Base-by-base conservation (phyloP, 2,797 vertebrate genomes). In the Tapirus indicus region DNA sequence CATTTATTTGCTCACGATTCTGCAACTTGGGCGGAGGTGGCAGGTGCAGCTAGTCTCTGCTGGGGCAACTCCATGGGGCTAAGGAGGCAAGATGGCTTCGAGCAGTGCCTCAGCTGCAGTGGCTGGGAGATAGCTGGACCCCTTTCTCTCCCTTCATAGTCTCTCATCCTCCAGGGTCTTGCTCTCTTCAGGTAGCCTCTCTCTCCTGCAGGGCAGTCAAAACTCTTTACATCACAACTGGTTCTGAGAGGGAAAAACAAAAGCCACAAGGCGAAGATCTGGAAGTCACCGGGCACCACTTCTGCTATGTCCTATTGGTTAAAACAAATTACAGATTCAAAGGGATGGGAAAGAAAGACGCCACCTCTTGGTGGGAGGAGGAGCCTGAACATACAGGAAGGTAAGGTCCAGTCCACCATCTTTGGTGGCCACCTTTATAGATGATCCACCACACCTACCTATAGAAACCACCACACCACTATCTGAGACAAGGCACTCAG, bases 281-380 rank as follows among this genome's bases (percentile, higher is more conserved):
- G 7, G 52, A 82, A 94, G 75, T 75, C 75, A 88, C 0, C 4
- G 13, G 60, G 62, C 9, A 60, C 35, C 69, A 77, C n/a, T 77
- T 88, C 23, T 92, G 18, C 52, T 71, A 4, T 12, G 41, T 75
- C 32, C 58, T 68, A 29, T 68, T 75, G 44, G 77, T 77, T 83
- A 56, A 64, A 83, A 77, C 52, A 92, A 92, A 52, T 44, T 47
- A 25, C 20, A 29, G 25, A 52, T 72, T 80, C 72, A 91, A 91
- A 60, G 23, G 41, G 58, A 68, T 75, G 68, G 80, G 49, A 96
- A 77, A 69, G 32, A 27, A 5, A 66, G 49, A 78, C 0, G 4
- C 35, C 62, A 62, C 35, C 23, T 74, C 49, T 32, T 35, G 29
- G 58, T 54, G 68, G 68, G 47, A 91, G 56, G 18, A 78, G 29